A percentile compares a stretch with the other conserved stretches of the same genome.
phyloP scores from a whole-genome alignment of 2,888 invertebrate genomes.

The Alviniconcha strummeri region DNA sequence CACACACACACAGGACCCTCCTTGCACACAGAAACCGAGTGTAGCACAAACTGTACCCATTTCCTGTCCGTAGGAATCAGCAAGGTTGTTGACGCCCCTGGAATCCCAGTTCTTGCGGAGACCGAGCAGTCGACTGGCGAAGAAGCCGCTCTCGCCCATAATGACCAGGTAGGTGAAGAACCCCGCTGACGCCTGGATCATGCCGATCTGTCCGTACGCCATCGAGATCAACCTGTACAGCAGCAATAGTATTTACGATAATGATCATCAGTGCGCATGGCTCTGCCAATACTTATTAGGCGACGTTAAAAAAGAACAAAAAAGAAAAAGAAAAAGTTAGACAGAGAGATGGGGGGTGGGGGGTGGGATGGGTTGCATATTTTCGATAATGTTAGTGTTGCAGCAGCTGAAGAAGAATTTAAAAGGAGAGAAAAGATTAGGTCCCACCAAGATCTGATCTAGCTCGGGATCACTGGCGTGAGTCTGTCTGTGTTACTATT shows the following conservation, averaged over 20 bases:
- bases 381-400: no score
- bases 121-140: slow-evolving; percentile 91
- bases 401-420: no score
- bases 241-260: background rate
- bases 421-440: no score
- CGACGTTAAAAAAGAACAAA: background rate
- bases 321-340: background rate
- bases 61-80: slow-evolving; percentile 99
- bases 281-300: no score
- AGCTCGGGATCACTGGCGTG: no score
- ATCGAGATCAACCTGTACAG: slow-evolving; percentile 91
- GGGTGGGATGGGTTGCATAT: background rate
- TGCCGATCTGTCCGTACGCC: slow-evolving; percentile 99
- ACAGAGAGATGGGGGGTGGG: background rate
- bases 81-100: slow-evolving; percentile 97
- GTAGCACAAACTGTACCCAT: slow-evolving; percentile 83
- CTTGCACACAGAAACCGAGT: no score
- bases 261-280: background rate
- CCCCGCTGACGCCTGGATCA: slow-evolving; percentile 99
- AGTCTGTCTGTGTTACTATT: no score
- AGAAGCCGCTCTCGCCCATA: slow-evolving; percentile 99
- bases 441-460: no score
- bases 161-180: slow-evolving; percentile 99
- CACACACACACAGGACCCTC: background rate
- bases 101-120: slow-evolving; percentile 99